Evolutionary conservation across 2,888 invertebrate species (phyloP), one percentile per base, ranked within the genome.

Genomic region (Dynastes maya): DNA sequence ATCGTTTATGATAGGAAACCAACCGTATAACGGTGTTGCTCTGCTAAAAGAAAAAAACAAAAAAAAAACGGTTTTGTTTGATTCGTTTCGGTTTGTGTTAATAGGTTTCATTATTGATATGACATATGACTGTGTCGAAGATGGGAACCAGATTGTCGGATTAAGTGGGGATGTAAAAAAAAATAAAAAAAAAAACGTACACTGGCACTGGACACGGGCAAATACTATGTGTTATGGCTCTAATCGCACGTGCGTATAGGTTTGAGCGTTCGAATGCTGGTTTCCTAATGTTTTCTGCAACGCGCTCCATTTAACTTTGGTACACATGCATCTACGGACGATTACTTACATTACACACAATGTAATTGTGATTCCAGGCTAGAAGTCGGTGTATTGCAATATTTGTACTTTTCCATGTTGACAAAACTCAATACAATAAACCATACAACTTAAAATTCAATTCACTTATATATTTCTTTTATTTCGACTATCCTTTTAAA

Each of bases 341-440:
- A 79, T 68, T 78, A 78, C 55, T 79, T 76, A 83, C 80, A 83
- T 84, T 85, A 85, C 82, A 87, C 87, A 87, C 86, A 87, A 87
- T 87, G 86, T 86, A 86, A 87, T 88, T 88, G 87, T 88, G 87
- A 87, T 87, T 88, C 87, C 88, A 88, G 88, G 88, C 88, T 88
- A 89, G 87, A 87, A 87, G 88, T 88, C 88, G 87, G 88, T 91
- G 90, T 90, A 90, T 89, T 90, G 90, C 90, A 91, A 91, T 91
- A 90, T 91, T 91, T 91, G 91, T 91, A 91, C 91, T 91, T 91
- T 91, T 91, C 90, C 91, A 91, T 91, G 91, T 91, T 90, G 90
- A 91, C 89, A 90, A 87, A 88, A 90, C 90, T 90, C 90, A 88
- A 90, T 89, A 90, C 88, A 90, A 90, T 90, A 90, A 90, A 90